A percentile compares a stretch with the other conserved stretches of the same genome.
Evolutionary conservation across 2,797 vertebrate genomes (phyloP).

Genomic region (Chromis chromis): DNA sequence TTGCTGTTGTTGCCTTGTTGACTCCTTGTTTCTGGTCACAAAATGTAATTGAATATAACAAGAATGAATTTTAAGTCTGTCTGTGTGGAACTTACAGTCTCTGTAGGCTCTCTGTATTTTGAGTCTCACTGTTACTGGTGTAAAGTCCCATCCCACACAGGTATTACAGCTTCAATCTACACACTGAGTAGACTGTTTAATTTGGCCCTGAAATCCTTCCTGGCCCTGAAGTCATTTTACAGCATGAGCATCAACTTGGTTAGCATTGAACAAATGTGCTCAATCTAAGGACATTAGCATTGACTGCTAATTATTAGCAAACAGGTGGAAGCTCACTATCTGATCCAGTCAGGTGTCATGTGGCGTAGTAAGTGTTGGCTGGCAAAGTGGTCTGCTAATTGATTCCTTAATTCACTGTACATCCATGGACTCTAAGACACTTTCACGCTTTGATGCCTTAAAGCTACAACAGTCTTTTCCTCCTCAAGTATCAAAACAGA

Average conservation of each 20-base stretch:
- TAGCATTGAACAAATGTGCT: constrained; percentile 63
- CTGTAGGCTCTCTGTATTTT: constrained; percentile 20
- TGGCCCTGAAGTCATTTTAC: constrained; percentile 29
- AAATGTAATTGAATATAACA: constrained; percentile 21
- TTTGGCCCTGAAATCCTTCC: constrained; percentile 69
- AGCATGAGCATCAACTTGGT: constrained; percentile 52
- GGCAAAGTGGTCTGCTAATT: constrained; percentile 13
- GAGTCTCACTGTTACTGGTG: constrained; percentile 7
- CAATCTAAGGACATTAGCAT: constrained; percentile 66
- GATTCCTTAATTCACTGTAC: constrained; percentile 33
- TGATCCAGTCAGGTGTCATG: constrained; percentile 39
- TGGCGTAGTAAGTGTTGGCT: constrained; percentile 28
- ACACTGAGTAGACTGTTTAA: constrained; percentile 65
- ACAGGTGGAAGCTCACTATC: constrained; percentile 42
- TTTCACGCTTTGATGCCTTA: neutral
- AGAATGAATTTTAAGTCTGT: neutral
- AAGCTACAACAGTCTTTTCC: neutral
- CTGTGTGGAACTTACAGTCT: constrained; percentile 1
- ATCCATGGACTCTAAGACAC: neutral
- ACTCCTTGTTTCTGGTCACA: neutral
- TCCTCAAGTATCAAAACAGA: neutral
- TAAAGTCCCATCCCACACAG: constrained; percentile 14
- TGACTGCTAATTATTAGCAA: constrained; percentile 58
- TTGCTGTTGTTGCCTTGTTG: constrained; percentile 36
- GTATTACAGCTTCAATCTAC: constrained; percentile 53